Evolutionary conservation across 2,888 invertebrate species (phyloP), one percentile per base, ranked within the genome.

Genomic region (Drosophila anceps): DNA sequence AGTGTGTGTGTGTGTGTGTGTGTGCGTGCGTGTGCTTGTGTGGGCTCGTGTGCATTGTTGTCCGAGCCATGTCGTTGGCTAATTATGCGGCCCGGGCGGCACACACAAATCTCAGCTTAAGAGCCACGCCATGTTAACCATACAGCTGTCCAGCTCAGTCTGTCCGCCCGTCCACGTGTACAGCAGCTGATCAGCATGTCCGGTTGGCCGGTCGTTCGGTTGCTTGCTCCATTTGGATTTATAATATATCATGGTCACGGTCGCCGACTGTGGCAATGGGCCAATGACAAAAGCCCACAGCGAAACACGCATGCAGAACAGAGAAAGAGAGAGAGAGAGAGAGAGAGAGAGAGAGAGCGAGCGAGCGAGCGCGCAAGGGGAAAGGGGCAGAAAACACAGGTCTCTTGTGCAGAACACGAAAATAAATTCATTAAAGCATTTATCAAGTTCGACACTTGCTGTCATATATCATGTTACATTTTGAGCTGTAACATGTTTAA

Each of bases 201-300:
- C 53, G 61, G 55, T 18, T 44, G 43, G 24, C 13, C 24, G 37
- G 39, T 18, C 66, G 73, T 74, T 71, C 70, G 43, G 24, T n/a
- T 18, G 37, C 46, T 18, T 66, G 73, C 76, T 71, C 70, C 78
- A 69, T 69, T 78, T 74, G 85, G 84, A 88, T 87, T 84, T 84
- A 88, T 86, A 79, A 79, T 81, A 82, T 80, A 82, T 88, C 91
- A 91, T 81, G 90, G 91, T 91, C 89, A 91, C 69, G 91, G 89
- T 72, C 88, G 84, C 62, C 81, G 54, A 80, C 66, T 59, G 76
- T 68, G 78, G 61, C 54, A 35, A 72, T 68, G 75, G 48, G 57
- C 51, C 62, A 64, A 67, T 69, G 69, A 76, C 68, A 78, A 73
- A 68, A 46, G 62, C 61, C 48, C 59, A 46, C 43, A 57, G 50